phyloP scores from a whole-genome alignment of 1,140 invertebrate species.

The Trypoxylus dichotomus region DNA sequence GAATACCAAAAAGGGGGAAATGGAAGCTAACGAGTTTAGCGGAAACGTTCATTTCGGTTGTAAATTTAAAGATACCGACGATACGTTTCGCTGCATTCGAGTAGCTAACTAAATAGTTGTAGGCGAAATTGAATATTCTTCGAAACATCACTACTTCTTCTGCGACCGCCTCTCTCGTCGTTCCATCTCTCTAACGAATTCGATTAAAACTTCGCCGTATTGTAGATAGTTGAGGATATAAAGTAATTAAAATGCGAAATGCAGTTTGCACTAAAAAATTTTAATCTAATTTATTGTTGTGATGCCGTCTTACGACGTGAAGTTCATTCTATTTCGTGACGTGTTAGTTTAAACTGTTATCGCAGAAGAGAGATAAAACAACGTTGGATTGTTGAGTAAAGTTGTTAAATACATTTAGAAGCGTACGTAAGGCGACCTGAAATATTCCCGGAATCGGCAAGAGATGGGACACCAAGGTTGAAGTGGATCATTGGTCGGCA shows the following conservation, averaged over 20 bases:
- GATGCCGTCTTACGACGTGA: not conserved
- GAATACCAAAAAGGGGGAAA: not conserved
- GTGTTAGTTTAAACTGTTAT: no score
- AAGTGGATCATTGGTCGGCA: no score
- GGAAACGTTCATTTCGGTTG: not conserved
- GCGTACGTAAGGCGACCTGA: no score
- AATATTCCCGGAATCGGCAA: no score
- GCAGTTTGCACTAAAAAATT: slow-evolving; percentile 1
- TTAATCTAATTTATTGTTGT: not conserved
- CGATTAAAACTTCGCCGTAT: not conserved
- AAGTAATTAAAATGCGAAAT: slow-evolving; percentile 3
- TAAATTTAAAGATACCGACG: not conserved
- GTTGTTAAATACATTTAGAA: no score
- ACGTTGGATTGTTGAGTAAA: no score
- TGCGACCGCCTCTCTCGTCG: not conserved
- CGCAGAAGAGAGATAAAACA: no score
- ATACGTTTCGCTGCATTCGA: not conserved
- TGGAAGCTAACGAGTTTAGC: not conserved
- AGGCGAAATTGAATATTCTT: not conserved
- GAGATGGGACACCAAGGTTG: no score
- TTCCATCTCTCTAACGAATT: not conserved
- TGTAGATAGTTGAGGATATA: not conserved
- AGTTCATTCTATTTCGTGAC: not conserved
- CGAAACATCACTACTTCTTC: not conserved
- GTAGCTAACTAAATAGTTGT: not conserved